These are phyloP conservation scores for Speoplatyrhinus poulsoni DNA, from an alignment of 2,113 vertebrate genomes.

Conservation along the genomic window DNA sequence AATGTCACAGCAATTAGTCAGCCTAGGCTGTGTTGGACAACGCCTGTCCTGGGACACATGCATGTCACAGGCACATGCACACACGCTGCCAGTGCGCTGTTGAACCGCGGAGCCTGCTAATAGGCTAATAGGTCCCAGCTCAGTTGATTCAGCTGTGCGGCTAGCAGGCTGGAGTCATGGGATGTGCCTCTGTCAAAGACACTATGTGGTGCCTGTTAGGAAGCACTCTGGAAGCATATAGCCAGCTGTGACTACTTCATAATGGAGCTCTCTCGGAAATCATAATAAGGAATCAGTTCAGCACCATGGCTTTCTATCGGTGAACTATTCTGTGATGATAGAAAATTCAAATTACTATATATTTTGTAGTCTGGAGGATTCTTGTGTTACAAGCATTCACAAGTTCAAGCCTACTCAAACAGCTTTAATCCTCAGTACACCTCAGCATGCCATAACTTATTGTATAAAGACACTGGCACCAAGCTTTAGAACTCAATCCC, in stretches of 20 bases:
- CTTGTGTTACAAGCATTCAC: neutral
- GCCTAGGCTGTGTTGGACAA: conserved; percentile 6
- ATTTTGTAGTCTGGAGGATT: conserved; percentile 36
- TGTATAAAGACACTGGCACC: conserved; percentile 36
- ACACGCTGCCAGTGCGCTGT: conserved; percentile 17
- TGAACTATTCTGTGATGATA: conserved; percentile 36
- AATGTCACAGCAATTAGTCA: conserved; percentile 35
- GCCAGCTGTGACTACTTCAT: conserved; percentile 63
- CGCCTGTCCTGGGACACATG: neutral
- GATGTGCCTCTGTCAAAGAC: conserved; percentile 46
- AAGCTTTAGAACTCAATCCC: conserved; percentile 25
- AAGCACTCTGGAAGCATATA: conserved; percentile 54
- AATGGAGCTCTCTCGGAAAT: conserved; percentile 58
- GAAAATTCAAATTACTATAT: conserved; percentile 45
- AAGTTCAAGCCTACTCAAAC: neutral
- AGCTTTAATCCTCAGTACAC: neutral
- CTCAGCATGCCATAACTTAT: conserved; percentile 8
- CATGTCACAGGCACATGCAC: neutral
- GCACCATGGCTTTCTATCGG: conserved; percentile 45
- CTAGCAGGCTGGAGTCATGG: conserved; percentile 31
- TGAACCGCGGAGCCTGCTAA: conserved; percentile 46
- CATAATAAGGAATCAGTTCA: conserved; percentile 62
- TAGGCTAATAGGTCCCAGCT: conserved; percentile 20
- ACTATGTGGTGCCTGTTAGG: conserved; percentile 53
- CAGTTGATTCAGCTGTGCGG: conserved; percentile 41